Conservation (phyloP, 2,888 invertebrate genomes). For the Peribatodes rhomboidaria region DNA sequence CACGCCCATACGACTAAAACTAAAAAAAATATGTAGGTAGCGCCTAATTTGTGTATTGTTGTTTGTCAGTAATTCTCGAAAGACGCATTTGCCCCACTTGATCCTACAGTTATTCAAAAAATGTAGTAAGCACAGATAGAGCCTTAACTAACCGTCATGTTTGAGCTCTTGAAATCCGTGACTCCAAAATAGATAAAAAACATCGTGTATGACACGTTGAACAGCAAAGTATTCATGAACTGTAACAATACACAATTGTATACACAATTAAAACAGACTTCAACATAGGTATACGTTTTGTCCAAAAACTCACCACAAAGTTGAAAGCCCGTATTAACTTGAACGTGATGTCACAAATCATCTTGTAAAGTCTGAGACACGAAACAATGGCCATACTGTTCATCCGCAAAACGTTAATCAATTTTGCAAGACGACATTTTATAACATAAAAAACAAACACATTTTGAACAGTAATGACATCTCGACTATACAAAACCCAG, state of each 20-base stretch:
- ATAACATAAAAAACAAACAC: neutral
- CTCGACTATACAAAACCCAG: neutral
- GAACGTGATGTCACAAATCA: conserved; percentile 6
- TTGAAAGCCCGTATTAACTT: conserved; percentile 1
- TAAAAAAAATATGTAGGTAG: too few relatives aligned
- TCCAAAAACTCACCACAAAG: neutral
- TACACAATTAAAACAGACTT: neutral
- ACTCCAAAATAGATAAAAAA: conserved; percentile 3
- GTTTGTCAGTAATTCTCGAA: too few relatives aligned
- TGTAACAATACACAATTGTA: neutral
- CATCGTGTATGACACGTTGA: neutral
- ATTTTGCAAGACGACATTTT: neutral
- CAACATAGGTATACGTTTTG: too few relatives aligned
- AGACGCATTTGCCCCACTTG: too few relatives aligned
- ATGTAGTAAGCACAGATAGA: neutral
- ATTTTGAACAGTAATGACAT: neutral
- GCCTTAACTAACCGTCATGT: neutral
- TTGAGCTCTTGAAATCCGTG: neutral
- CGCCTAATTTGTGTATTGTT: too few relatives aligned
- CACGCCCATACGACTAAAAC: too few relatives aligned
- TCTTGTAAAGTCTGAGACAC: conserved; percentile 1
- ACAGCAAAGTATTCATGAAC: neutral
- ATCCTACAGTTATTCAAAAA: too few relatives aligned
- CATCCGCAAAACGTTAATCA: neutral
- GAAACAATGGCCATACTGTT: neutral